Evolutionary conservation across 2,888 invertebrate genomes (phyloP), one percentile per base, ranked within the genome.

Genomic region (Exephanes ischioxanthus): DNA sequence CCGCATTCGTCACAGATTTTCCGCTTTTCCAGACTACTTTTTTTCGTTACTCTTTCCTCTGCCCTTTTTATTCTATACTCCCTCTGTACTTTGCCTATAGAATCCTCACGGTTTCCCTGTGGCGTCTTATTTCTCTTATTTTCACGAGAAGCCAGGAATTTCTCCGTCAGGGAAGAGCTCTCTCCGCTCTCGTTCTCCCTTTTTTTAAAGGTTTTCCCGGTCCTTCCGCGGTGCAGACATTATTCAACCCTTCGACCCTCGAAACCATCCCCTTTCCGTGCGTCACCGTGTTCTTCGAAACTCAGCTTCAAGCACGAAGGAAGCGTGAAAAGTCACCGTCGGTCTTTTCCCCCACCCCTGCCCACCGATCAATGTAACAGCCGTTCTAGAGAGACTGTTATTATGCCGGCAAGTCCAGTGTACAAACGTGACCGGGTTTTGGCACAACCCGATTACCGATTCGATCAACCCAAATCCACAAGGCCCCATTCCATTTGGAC

Each of bases 181-280:
- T 68, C 67, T 68, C 61, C 30, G 9, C 63, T 78, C 55, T 55
- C 41, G n/a, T 58, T 58, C 22, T 61, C 70, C 68, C 37, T 58
- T 19, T 51, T 67, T 41, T 51, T 16, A 51, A 22, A 70, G 66
- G 66, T 77, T 58, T 61, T 26, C 70, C 73, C 9, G 70, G 68
- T 80, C 53, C 68, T 63, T 83, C 71, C 41, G 48, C 73, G 30
- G 66, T 68, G 67, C 77, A 63, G 68, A 77, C 83, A 86, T 84
- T 77, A 80, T 86, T 84, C 84, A 80, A 76, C 55, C 77, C 77
- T 80, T 68, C 80, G 70, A 84, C 78, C 80, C 66, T 80, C 37
- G 70, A 37, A 80, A 67, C 75, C 80, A 53, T 37, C 58, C 51
- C 66, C 37, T 22, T 67, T 67, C 61, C 26, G n/a, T 11, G 14